Conservation (phyloP, 1,140 invertebrate genomes). For the Zaprionus ghesquierei region DNA sequence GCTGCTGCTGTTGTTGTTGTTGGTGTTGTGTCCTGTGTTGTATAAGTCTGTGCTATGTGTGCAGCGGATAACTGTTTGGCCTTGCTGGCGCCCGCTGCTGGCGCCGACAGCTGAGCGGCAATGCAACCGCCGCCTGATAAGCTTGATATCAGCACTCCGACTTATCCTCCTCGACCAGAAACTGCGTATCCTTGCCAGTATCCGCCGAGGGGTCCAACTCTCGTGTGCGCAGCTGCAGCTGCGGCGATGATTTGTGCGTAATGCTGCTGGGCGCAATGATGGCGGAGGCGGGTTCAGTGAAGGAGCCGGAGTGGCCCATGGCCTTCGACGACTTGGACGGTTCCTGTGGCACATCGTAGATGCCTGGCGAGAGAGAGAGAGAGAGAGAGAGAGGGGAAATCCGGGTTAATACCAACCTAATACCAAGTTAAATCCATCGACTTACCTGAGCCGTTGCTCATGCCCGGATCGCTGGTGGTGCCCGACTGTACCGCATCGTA, state of each 20-base stretch:
- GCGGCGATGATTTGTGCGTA: constrained; percentile 89
- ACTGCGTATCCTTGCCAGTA: constrained; percentile 95
- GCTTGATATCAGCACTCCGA: constrained; percentile 83
- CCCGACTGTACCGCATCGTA: constrained; percentile 90
- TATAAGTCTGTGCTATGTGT: constrained; percentile 66
- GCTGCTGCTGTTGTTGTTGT: constrained; percentile 3
- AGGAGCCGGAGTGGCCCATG: constrained; percentile 77
- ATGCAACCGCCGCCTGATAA: constrained; percentile 47
- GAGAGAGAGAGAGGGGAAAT: neutral
- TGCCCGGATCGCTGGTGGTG: constrained; percentile 83
- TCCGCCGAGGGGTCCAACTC: constrained; percentile 93
- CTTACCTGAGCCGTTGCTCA: constrained; percentile 85
- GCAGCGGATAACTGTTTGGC: constrained; percentile 58
- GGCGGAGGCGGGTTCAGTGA: constrained; percentile 86
- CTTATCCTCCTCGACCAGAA: constrained; percentile 93
- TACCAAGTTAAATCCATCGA: too few species aligned
- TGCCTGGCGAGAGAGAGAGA: constrained; percentile 82
- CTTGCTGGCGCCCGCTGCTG: constrained; percentile 40
- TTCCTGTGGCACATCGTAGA: constrained; percentile 91
- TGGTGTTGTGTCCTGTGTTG: constrained; percentile 9
- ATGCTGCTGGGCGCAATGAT: constrained; percentile 91
- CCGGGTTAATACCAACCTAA: too few species aligned
- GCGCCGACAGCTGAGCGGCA: constrained; percentile 42
- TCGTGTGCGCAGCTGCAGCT: constrained; percentile 88
- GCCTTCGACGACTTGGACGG: constrained; percentile 86